Evolutionary conservation across 2,797 vertebrate species (phyloP).

Genomic region (Karalla daura): DNA sequence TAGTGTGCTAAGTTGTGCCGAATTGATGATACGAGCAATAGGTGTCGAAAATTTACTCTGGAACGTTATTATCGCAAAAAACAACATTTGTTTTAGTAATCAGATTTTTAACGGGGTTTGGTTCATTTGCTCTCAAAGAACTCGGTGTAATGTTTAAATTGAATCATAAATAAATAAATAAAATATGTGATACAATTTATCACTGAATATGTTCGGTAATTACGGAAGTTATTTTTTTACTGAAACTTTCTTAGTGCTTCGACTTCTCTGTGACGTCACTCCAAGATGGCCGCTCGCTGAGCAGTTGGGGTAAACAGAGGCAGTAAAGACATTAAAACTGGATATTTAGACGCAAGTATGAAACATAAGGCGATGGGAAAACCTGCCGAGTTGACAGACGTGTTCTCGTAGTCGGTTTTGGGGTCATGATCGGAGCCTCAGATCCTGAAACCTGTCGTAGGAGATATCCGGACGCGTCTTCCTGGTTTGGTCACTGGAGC

Average conservation of each 20-base stretch:
- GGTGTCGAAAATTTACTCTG: accelerated
- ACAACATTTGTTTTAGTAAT: too few species aligned
- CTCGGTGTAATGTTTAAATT: not conserved
- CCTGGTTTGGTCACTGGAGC: not conserved
- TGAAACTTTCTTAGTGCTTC: too few species aligned
- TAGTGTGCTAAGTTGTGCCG: not conserved
- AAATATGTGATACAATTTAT: too few species aligned
- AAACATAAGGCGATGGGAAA: not conserved
- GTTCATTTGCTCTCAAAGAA: not conserved
- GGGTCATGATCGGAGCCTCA: too few species aligned
- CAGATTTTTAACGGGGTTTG: not conserved
- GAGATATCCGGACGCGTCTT: not conserved
- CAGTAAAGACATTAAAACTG: not conserved
- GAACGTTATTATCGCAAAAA: too few species aligned
- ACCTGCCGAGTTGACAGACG: not conserved
- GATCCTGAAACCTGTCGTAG: not conserved
- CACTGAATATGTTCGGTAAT: too few species aligned
- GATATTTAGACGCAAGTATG: accelerated
- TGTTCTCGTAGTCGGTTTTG: too few species aligned
- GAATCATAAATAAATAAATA: not conserved
- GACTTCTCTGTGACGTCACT: constrained; percentile 36
- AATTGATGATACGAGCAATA: not conserved
- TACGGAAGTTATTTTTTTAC: too few species aligned
- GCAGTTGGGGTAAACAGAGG: not conserved
- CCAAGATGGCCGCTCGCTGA: constrained; percentile 35